Percentiles rank a stretch among this genome's conserved stretches.
Evolutionary conservation across 2,888 invertebrate species (phyloP).

Genomic region (Troides helena): DNA sequence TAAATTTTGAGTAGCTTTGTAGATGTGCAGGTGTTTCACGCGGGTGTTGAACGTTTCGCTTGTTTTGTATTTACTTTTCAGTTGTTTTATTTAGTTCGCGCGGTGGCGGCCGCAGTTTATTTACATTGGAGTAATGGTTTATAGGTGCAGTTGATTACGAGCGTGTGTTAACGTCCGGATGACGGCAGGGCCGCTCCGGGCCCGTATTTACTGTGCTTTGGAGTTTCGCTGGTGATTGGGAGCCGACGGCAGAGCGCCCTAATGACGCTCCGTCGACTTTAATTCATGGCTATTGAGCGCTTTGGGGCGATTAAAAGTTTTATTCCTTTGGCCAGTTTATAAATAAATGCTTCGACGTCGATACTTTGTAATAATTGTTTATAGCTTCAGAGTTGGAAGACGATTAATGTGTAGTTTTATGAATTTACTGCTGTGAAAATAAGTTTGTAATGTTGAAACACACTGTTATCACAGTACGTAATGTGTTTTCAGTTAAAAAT

Average conservation of each 20-base stretch:
- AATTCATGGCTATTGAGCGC: slow-evolving; percentile 29
- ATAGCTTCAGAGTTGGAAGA: background rate
- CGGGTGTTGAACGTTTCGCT: slow-evolving; percentile 7
- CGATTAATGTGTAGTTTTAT: slow-evolving; percentile 12
- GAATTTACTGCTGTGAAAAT: background rate
- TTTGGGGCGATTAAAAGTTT: slow-evolving; percentile 28
- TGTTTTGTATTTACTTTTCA: slow-evolving; percentile 2
- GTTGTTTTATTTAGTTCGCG: slow-evolving; percentile 25
- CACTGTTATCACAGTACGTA: no score
- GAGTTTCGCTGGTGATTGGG: slow-evolving; percentile 21
- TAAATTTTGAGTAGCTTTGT: no score
- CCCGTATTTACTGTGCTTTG: slow-evolving; percentile 33
- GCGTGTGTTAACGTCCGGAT: slow-evolving; percentile 40
- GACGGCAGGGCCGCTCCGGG: slow-evolving; percentile 31
- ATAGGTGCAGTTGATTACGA: slow-evolving; percentile 46
- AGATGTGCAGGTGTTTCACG: background rate
- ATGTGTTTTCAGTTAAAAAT: no score
- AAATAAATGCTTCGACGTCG: slow-evolving; percentile 25
- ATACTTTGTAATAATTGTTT: slow-evolving; percentile 13
- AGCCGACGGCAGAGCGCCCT: slow-evolving; percentile 13
- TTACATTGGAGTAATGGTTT: slow-evolving; percentile 46
- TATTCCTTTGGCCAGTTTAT: slow-evolving; percentile 27
- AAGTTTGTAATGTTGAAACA: background rate
- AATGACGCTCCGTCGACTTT: slow-evolving; percentile 22
- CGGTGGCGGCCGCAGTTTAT: slow-evolving; percentile 28